Percentiles rank a stretch among this genome's conserved stretches.
phyloP scores from a whole-genome alignment of 1,140 invertebrate species.

The Idris sp. region DNA sequence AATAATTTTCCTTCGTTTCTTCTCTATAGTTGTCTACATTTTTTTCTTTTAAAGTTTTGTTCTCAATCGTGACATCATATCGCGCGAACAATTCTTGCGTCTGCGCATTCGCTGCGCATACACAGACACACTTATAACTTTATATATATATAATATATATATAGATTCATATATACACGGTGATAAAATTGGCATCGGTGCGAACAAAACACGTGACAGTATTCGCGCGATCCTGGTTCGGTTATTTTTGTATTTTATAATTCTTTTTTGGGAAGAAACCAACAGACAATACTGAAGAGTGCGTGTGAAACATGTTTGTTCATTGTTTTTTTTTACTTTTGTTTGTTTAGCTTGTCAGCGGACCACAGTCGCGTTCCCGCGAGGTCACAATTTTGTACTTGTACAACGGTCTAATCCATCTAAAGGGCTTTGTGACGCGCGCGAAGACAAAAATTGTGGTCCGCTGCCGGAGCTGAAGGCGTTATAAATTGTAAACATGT shows the following conservation, averaged over 20 bases:
- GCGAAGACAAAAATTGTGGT: slow-evolving; percentile 1
- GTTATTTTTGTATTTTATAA: slow-evolving; percentile 23
- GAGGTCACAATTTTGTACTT: slow-evolving; percentile 43
- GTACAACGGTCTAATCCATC: slow-evolving; percentile 37
- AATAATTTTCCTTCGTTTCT: slow-evolving; percentile 3
- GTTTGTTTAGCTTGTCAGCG: not conserved
- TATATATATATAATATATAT: slow-evolving; percentile 48
- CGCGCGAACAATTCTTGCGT: slow-evolving; percentile 40
- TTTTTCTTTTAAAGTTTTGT: slow-evolving; percentile 3
- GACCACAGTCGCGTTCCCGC: slow-evolving; percentile 13
- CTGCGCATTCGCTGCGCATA: slow-evolving; percentile 46
- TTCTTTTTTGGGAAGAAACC: slow-evolving; percentile 30
- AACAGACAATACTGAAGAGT: slow-evolving; percentile 52
- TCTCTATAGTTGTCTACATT: not conserved
- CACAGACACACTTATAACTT: slow-evolving; percentile 56
- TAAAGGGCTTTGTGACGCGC: slow-evolving; percentile 25
- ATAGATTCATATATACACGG: slow-evolving; percentile 65
- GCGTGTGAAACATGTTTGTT: slow-evolving; percentile 8
- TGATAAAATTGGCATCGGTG: slow-evolving; percentile 64
- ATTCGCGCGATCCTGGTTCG: slow-evolving; percentile 61
- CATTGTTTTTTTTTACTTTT: slow-evolving; percentile 9
- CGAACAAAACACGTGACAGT: slow-evolving; percentile 65
- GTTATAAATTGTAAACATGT: slow-evolving; percentile 24
- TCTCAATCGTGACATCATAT: slow-evolving; percentile 22
- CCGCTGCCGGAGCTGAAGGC: not conserved